These are phyloP conservation scores for Idaea dimidiata DNA, from an alignment of 2,888 invertebrate genomes.

Conservation along the genomic window DNA sequence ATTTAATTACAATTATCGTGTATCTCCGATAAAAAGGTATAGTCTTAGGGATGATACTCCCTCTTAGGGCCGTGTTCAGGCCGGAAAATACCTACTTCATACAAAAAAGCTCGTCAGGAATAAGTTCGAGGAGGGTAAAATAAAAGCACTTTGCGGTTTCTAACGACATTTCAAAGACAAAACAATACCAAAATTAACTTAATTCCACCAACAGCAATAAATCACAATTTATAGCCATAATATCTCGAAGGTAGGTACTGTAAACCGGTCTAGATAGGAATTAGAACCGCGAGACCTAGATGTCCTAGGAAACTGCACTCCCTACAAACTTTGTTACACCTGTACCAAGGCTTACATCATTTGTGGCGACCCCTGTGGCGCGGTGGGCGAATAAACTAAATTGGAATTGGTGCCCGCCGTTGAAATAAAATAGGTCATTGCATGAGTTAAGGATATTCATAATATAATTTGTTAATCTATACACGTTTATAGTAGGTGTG, in stretches of 20 bases:
- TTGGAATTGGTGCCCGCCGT: no score
- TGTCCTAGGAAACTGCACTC: neutral
- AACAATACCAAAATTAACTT: neutral
- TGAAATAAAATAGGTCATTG: neutral
- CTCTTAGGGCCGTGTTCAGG: no score
- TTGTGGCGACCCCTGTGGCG: neutral
- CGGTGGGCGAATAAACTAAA: no score
- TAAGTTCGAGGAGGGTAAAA: neutral
- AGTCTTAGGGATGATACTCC: no score
- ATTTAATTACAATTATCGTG: no score
- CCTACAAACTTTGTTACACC: neutral
- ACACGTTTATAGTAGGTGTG: no score
- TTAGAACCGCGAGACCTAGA: neutral
- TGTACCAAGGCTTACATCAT: neutral
- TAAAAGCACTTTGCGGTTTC: neutral
- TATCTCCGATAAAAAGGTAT: no score
- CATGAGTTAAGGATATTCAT: no score
- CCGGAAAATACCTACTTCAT: no score
- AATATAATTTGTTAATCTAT: no score
- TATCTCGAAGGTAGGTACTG: neutral
- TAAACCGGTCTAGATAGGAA: neutral
- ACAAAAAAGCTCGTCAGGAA: no score
- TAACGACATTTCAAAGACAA: neutral
- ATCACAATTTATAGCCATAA: neutral
- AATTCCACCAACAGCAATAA: neutral